phyloP scores from a whole-genome alignment of 2,113 vertebrate genomes.

The Tichodroma muraria region DNA sequence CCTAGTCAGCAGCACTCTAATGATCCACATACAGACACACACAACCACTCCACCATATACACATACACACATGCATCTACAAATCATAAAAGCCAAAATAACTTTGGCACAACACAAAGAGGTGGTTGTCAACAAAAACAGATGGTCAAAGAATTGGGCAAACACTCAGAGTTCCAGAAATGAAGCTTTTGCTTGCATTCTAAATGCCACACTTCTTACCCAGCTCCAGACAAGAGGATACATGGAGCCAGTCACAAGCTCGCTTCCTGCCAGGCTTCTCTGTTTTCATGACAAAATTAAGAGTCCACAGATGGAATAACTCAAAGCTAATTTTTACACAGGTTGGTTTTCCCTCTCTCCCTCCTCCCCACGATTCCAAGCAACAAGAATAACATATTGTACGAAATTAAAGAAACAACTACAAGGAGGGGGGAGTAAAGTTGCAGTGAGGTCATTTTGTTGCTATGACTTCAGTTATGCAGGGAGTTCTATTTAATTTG shows the following conservation, averaged over 20 bases:
- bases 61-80: conserved; percentile 36
- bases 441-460: conserved; percentile 12
- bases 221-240: conserved; percentile 80
- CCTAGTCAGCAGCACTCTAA: not conserved
- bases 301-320: conserved; percentile 81
- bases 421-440: conserved; percentile 3
- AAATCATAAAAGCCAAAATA: conserved; percentile 78
- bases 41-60: not conserved
- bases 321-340: conserved; percentile 80
- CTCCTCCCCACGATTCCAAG: conserved; percentile 42
- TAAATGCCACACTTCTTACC: conserved; percentile 78
- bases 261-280: conserved; percentile 76
- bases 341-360: conserved; percentile 71
- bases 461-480: conserved; percentile 44
- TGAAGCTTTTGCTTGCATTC: conserved; percentile 70
- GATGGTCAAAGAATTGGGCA: conserved; percentile 84
- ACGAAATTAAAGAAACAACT: conserved; percentile 66
- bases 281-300: conserved; percentile 82
- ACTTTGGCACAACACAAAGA: conserved; percentile 77
- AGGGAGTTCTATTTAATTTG: conserved; percentile 17
- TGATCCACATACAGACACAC: not conserved
- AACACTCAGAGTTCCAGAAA: conserved; percentile 78
- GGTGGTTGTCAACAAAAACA: conserved; percentile 81
- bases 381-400: conserved; percentile 72
- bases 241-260: conserved; percentile 75